Evolutionary conservation across 2,797 vertebrate species (phyloP).

Genomic region (Ptychobarbus kaznakovi): DNA sequence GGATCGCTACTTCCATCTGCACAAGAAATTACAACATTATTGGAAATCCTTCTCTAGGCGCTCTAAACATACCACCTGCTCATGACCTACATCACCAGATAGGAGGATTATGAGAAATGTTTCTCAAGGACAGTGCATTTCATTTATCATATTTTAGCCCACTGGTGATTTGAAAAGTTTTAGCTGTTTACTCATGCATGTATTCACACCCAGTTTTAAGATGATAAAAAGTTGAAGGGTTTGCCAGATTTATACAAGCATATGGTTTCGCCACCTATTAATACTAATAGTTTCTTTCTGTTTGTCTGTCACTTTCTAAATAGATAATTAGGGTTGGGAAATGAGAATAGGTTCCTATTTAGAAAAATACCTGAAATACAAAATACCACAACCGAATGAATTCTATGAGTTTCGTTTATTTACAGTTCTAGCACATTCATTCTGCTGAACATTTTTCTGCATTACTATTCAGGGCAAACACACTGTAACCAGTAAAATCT

Average conservation of each 20-base stretch:
- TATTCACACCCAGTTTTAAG: slow-evolving; percentile 13
- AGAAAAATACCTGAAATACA: neutral
- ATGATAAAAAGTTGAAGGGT: slow-evolving; percentile 21
- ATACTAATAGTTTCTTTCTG: neutral
- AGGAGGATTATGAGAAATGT: slow-evolving; percentile 54
- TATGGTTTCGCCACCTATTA: neutral
- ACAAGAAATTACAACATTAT: slow-evolving; percentile 56
- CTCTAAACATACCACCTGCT: slow-evolving; percentile 41
- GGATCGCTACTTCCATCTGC: slow-evolving; percentile 55
- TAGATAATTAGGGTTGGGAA: neutral
- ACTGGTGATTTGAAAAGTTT: slow-evolving; percentile 39
- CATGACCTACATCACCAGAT: slow-evolving; percentile 50
- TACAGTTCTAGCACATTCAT: neutral
- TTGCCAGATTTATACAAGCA: neutral
- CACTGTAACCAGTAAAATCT: neutral
- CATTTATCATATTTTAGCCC: slow-evolving; percentile 40
- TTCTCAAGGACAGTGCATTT: slow-evolving; percentile 54
- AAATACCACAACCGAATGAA: neutral
- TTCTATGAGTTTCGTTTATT: neutral
- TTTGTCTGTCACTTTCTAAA: neutral
- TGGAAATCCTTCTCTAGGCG: slow-evolving; percentile 51
- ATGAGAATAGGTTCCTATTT: neutral
- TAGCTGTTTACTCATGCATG: slow-evolving; percentile 39
- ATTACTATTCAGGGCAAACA: neutral
- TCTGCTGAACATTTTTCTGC: neutral